Conservation (phyloP, 2,113 vertebrate genomes). For the Pteruthius melanotis region DNA sequence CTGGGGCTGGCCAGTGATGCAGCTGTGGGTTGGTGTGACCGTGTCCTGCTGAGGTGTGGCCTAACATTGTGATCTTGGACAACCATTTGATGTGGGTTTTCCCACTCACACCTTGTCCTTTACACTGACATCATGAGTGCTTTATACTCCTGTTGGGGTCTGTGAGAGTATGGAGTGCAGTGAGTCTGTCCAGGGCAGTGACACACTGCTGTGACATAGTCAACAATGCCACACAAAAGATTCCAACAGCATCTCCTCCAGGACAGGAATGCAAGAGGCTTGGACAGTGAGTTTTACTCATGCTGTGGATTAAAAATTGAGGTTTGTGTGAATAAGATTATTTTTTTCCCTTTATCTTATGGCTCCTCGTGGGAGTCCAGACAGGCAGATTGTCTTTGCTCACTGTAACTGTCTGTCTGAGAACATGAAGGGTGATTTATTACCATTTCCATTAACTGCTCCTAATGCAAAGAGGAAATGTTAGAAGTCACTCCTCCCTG, state of each 20-base stretch:
- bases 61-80: not conserved
- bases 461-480: conserved; percentile 36
- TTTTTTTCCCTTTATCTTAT: not conserved
- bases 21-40: too few relatives aligned
- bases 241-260: not conserved
- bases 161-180: not conserved
- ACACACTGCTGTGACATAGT: not conserved
- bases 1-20: not conserved
- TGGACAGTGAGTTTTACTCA: not conserved
- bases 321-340: not conserved
- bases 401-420: not conserved
- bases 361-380: not conserved
- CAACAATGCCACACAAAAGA: not conserved
- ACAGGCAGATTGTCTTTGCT: not conserved
- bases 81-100: not conserved
- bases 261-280: not conserved
- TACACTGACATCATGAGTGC: too few relatives aligned
- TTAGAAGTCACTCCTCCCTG: conserved; percentile 7
- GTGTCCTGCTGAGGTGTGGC: not conserved
- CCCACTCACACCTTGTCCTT: not conserved
- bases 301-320: not conserved
- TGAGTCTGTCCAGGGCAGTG: not conserved
- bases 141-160: not conserved
- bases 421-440: not conserved
- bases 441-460: not conserved